Evolutionary conservation across 2,888 invertebrate species (phyloP).

Genomic region (Amphipyra tragopoginis): DNA sequence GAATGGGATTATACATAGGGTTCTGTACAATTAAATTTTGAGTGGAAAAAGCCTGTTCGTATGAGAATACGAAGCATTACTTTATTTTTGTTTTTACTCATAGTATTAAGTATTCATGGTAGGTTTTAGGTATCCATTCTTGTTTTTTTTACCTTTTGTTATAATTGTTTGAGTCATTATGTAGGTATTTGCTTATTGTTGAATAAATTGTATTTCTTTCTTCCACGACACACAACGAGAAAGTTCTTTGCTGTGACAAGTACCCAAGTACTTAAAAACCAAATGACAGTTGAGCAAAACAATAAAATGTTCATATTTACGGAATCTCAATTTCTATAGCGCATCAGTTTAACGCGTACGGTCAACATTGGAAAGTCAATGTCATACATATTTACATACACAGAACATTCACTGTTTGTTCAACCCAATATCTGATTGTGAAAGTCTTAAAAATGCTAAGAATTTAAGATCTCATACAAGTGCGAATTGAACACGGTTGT

Average conservation of each 20-base stretch:
- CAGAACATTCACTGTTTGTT: conserved; percentile 30
- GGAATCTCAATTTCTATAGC: conserved; percentile 30
- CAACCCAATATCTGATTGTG: conserved; percentile 50
- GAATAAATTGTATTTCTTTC: no score
- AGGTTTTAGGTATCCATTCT: no score
- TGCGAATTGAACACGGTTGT: conserved; percentile 46
- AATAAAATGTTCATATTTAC: conserved; percentile 3
- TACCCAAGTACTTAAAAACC: no score
- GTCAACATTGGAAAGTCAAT: conserved; percentile 56
- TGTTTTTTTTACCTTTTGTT: no score
- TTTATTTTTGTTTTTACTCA: no score
- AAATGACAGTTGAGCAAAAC: not conserved
- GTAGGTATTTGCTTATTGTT: no score
- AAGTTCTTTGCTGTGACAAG: not conserved
- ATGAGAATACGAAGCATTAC: no score
- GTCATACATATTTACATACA: conserved; percentile 42
- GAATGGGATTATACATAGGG: no score
- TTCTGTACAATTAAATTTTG: no score
- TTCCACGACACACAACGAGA: not conserved
- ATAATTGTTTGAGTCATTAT: no score
- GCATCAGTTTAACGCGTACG: conserved; percentile 19
- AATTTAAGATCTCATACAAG: conserved; percentile 22
- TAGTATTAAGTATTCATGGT: no score
- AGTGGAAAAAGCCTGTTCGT: no score
- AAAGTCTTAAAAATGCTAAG: conserved; percentile 45